These are phyloP conservation scores for Petrolisthes manimaculis DNA, from an alignment of 2,888 invertebrate species.

Conservation along the genomic window DNA sequence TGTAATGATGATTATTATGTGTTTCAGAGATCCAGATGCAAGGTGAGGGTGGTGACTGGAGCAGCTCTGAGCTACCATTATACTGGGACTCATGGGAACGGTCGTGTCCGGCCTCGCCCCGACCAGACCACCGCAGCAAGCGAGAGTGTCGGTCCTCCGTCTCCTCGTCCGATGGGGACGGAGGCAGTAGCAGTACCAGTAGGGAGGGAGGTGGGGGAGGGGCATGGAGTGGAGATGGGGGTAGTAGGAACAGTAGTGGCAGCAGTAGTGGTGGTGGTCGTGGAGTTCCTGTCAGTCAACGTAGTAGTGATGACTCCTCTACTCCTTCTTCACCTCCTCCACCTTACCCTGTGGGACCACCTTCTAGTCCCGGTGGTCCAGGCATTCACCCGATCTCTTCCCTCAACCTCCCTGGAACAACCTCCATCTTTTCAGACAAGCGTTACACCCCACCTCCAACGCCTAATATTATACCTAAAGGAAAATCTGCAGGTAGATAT, in stretches of 20 bases:
- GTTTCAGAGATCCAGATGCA: conserved; percentile 75
- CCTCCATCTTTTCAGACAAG: conserved; percentile 67
- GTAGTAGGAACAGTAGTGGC: conserved; percentile 16
- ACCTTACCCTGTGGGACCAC: conserved; percentile 73
- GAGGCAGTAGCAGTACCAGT: conserved; percentile 49
- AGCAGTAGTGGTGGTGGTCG: conserved; percentile 38
- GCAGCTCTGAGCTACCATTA: conserved; percentile 77
- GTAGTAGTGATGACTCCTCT: conserved; percentile 66
- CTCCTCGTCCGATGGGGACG: conserved; percentile 70
- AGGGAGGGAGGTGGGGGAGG: conserved; percentile 52
- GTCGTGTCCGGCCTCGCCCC: conserved; percentile 73
- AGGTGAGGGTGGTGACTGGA: conserved; percentile 74
- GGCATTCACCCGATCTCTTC: conserved; percentile 64
- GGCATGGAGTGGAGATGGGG: conserved; percentile 40
- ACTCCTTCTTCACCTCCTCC: conserved; percentile 69
- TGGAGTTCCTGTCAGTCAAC: conserved; percentile 51
- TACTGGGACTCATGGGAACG: conserved; percentile 96
- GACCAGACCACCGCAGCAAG: conserved; percentile 70
- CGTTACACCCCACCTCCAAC: conserved; percentile 73
- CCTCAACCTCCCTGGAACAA: conserved; percentile 68
- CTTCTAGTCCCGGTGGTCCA: conserved; percentile 56
- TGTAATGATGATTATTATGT: too few species aligned
- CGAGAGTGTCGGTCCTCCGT: conserved; percentile 74
- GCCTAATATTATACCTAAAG: conserved; percentile 71
- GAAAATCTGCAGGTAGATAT: conserved; percentile 67